Evolutionary conservation across 2,113 vertebrate species (phyloP).

Genomic region (Malurus melanocephalus): DNA sequence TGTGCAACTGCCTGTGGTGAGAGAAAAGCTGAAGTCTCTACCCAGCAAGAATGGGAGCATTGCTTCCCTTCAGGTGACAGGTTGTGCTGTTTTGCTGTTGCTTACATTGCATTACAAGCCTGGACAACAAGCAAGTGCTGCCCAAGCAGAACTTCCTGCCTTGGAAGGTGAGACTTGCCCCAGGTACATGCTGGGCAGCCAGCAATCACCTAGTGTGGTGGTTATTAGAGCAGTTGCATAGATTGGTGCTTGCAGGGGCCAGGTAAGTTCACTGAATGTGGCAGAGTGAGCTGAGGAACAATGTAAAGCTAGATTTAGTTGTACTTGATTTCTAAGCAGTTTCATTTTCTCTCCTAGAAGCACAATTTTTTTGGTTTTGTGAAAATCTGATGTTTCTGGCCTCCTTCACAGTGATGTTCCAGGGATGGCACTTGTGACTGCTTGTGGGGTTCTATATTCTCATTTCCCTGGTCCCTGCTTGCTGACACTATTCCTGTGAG

Average conservation of each 20-base stretch:
- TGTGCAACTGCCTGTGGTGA: rapidly evolving
- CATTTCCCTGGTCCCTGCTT: not conserved
- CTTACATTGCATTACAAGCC: not conserved
- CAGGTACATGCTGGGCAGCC: rapidly evolving
- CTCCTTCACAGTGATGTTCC: not conserved
- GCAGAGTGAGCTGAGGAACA: not conserved
- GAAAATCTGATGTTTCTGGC: not conserved
- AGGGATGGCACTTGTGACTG: not conserved
- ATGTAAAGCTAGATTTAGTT: not conserved
- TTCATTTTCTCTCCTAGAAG: not conserved
- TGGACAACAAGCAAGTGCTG: rapidly evolving
- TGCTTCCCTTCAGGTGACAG: not conserved
- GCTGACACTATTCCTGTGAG: not conserved
- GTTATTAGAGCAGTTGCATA: not conserved
- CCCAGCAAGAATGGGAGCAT: not conserved
- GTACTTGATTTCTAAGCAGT: not conserved
- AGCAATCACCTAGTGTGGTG: rapidly evolving
- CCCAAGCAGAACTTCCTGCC: not conserved
- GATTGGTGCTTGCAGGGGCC: not conserved
- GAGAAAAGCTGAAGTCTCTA: not conserved
- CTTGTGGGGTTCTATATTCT: not conserved
- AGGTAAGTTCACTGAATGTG: not conserved
- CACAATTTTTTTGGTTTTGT: not conserved
- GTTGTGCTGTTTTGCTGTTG: not conserved
- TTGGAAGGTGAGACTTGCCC: not conserved